phyloP scores from a whole-genome alignment of 2,797 vertebrate species.

The Enteromius paludinosus region DNA sequence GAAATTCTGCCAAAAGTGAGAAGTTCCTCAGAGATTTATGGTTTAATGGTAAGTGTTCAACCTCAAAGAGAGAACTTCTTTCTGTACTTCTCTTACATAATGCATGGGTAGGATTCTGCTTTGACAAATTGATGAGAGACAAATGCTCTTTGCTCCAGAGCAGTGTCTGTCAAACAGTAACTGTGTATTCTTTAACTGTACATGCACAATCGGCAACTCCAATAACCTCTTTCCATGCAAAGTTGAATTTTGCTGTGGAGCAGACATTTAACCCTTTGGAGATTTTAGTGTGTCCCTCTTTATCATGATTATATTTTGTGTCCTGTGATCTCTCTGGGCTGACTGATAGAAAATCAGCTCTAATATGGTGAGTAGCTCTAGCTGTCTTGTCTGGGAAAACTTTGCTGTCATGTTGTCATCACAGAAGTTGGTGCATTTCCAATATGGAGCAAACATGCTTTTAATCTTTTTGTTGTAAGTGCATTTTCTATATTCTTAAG shows the following conservation, averaged over 20 bases:
- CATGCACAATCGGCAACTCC: neutral
- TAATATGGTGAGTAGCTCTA: constrained; percentile 92
- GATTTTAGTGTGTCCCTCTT: constrained; percentile 63
- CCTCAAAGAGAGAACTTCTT: neutral
- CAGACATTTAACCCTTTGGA: neutral
- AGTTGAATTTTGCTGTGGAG: constrained; percentile 15
- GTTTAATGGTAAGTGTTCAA: constrained; percentile 87
- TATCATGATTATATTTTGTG: constrained; percentile 72
- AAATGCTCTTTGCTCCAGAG: neutral
- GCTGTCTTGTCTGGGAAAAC: constrained; percentile 46
- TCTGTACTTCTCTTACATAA: neutral
- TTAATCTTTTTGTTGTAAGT: neutral
- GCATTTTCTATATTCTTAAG: neutral
- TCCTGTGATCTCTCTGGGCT: constrained; percentile 80
- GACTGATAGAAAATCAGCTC: constrained; percentile 95
- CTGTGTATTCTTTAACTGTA: neutral
- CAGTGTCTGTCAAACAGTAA: constrained; percentile 15
- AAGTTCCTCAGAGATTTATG: constrained; percentile 98
- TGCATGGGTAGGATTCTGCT: neutral
- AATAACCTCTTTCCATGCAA: neutral
- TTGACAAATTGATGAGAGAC: neutral
- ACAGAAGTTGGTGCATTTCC: constrained; percentile 73
- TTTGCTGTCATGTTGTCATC: constrained; percentile 37
- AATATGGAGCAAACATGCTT: constrained; percentile 48
- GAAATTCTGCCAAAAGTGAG: constrained; percentile 92